phyloP scores from a whole-genome alignment of 2,113 vertebrate species.

The Gobius niger region DNA sequence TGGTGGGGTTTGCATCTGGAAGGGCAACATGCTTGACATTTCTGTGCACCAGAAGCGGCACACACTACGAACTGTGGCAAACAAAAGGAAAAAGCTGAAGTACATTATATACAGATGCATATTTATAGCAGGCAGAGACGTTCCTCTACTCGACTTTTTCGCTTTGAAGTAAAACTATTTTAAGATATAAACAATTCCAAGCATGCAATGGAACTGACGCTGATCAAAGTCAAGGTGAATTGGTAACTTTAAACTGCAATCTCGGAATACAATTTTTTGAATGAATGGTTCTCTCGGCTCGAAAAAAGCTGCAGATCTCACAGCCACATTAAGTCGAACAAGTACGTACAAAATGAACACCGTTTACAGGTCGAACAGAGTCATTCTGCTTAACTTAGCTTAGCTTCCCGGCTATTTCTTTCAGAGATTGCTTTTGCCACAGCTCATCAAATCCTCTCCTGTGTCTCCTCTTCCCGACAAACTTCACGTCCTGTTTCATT shows the following conservation, averaged over 20 bases:
- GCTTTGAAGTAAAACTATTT: too few species aligned
- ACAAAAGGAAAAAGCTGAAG: too few species aligned
- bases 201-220: not conserved
- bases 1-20: not conserved
- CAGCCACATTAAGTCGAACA: not conserved
- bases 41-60: too few species aligned
- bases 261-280: not conserved
- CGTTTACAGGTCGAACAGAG: not conserved
- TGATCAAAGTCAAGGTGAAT: not conserved
- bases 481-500: not conserved
- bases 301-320: not conserved
- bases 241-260: not conserved
- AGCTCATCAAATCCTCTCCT: not conserved
- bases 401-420: not conserved
- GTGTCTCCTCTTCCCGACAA: not conserved
- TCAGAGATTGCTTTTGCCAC: not conserved
- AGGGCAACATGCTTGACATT: not conserved
- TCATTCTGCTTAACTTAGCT: not conserved
- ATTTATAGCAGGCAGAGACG: too few species aligned
- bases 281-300: not conserved
- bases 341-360: not conserved
- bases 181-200: not conserved
- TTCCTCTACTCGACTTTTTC: too few species aligned
- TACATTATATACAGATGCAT: too few species aligned
- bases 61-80: too few species aligned